Evolutionary conservation across 2,888 invertebrate genomes (phyloP).

Genomic region (Octonoba sinensis): DNA sequence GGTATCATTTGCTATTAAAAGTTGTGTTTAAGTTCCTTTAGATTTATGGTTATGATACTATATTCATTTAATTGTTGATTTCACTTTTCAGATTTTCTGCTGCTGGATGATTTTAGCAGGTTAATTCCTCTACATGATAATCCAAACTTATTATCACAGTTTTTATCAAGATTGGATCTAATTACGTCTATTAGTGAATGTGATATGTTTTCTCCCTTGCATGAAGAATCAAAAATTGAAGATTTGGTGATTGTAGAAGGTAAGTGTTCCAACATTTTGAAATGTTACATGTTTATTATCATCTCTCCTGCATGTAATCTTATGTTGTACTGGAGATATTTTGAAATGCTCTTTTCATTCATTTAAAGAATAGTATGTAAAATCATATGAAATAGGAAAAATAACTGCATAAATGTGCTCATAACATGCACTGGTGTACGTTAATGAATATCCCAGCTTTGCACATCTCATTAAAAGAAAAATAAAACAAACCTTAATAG

Average conservation of each 20-base stretch:
- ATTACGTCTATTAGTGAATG: constrained; percentile 1
- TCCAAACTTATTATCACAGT: not conserved
- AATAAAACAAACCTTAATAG: too few species aligned
- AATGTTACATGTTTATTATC: too few species aligned
- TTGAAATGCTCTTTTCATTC: too few species aligned
- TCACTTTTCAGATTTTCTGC: constrained; percentile 15
- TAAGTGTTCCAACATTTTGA: not conserved
- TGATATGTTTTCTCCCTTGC: constrained; percentile 8
- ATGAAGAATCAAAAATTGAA: not conserved
- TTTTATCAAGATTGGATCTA: constrained; percentile 15
- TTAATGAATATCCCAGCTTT: too few species aligned
- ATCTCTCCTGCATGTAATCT: too few species aligned
- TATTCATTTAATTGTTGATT: not conserved
- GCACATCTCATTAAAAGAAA: too few species aligned
- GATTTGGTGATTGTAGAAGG: constrained; percentile 22
- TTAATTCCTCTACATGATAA: constrained; percentile 1
- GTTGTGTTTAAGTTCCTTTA: not conserved
- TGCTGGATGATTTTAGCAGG: constrained; percentile 31
- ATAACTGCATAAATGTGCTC: too few species aligned
- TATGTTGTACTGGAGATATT: too few species aligned
- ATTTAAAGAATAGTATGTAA: too few species aligned
- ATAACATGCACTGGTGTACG: too few species aligned
- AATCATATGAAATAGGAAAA: too few species aligned
- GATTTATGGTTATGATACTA: not conserved
- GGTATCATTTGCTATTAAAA: not conserved